Evolutionary conservation across 2,888 invertebrate species (phyloP), one percentile per base, ranked within the genome.

Genomic region (Hydrotaea diabolus): DNA sequence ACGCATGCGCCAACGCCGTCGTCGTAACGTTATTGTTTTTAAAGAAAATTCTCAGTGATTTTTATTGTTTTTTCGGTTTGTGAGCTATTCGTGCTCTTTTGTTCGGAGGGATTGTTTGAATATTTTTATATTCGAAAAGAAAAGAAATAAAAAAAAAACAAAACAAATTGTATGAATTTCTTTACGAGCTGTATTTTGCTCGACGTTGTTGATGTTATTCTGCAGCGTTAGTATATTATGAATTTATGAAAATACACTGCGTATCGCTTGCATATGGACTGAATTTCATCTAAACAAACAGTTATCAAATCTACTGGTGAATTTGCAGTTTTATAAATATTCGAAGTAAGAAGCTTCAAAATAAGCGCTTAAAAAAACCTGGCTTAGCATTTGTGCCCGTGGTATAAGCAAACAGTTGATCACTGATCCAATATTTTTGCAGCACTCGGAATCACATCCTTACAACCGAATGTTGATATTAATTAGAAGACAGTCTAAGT

Each of bases 41-140:
- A 7, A 76, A 81, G 76, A 43, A 43, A n/a, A 85, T 81, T 84
- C 81, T 84, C 84, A 72, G 78, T 76, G 77, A 78, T 74, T 77
- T 77, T 59, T 23, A 8, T 36, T 53, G 53, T 55, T 53, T 23
- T 31, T 73, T 55, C 31, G 62, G 59, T 57, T 74, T 36, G 21
- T 13, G 36, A 4, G 53, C 19, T 26, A 21, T 31, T 2, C 31
- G 23, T 59, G 66, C 66, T 80, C 59, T 80, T 77, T 82, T 80
- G 74, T 72, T 75, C 57, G 19, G 79, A 77, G 85, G 82, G 72
- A 36, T 77, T 76, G 49, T 78, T 76, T 79, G 39, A 82, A 82
- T 78, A 49, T 69, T 57, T 23, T 69, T 46, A 17, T 36, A 26
- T 71, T 36, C 76, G 66, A 59, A 59, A 71, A 64, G 21, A 43